Percentiles rank a stretch among this genome's conserved stretches.
These are phyloP conservation scores for Ataeniobius toweri DNA, from an alignment of 2,797 vertebrate genomes.

Conservation along the genomic window DNA sequence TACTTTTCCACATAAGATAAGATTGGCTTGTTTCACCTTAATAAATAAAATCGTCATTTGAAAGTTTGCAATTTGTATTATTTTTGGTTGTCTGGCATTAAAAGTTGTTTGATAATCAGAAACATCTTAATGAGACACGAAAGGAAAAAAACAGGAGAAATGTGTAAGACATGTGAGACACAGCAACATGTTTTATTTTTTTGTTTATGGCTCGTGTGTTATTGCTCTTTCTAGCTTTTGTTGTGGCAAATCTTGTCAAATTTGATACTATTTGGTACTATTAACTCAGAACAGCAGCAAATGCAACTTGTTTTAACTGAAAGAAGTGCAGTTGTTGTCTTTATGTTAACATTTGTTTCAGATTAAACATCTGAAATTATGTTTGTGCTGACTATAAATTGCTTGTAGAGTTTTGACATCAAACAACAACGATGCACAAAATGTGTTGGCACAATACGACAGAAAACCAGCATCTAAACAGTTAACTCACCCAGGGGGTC, in stretches of 20 bases:
- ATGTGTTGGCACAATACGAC: background rate
- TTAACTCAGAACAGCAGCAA: background rate
- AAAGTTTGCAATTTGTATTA: background rate
- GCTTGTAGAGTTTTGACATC: background rate
- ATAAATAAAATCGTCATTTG: background rate
- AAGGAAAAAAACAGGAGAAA: background rate
- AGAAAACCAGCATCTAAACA: background rate
- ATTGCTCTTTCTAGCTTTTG: background rate
- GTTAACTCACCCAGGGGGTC: constrained; percentile 92
- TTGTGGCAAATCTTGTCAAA: background rate
- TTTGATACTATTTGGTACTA: background rate
- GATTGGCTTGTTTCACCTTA: background rate
- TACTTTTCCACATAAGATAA: background rate
- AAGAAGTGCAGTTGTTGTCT: background rate
- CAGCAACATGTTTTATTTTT: background rate
- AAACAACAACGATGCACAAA: background rate
- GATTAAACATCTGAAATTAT: background rate
- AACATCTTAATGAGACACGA: background rate
- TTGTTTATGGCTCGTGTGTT: background rate
- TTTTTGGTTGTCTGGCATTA: background rate
- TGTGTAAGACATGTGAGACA: background rate
- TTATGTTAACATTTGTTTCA: background rate
- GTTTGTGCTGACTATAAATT: background rate
- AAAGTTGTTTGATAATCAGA: background rate
- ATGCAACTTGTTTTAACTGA: background rate